Evolutionary conservation across 2,888 invertebrate genomes (phyloP), one percentile per base, ranked within the genome.

Genomic region (Nomada lathburiana): DNA sequence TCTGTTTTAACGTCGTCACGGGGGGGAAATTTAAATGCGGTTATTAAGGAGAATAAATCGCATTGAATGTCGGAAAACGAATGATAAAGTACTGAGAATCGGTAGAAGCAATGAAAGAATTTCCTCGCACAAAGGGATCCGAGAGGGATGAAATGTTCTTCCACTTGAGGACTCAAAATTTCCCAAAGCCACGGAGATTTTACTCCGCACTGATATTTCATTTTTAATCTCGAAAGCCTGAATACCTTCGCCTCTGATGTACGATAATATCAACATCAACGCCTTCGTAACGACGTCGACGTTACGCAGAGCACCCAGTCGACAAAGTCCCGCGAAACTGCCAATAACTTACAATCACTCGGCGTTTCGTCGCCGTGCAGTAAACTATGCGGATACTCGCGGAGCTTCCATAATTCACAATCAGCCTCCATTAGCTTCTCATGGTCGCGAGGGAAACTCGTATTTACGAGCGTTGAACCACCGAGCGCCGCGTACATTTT

Each of bases 311-410:
- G 50, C 4, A 36, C 53, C 53, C 29, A 7, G 11, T 18, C 36
- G 23, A 59, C 74, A 29, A 65, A 42, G 62, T 53, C 50, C 26
- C 47, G 52, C 68, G 73, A 78, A 81, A 81, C 72, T 79, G 72
- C 71, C 82, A 72, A 76, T 82, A 82, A 82, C 74, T 79, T 79
- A 79, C 78, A 79, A 75, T 79, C 78, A 79, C 75, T 75, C 76
- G 68, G 42, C 68, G 78, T 69, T 64, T 57, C 78, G 78, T 78
- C 75, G 68, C 26, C 62, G 20, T 13, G 47, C 62, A 44, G 63
- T 75, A 78, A 78, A 74, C 78, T 78, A 75, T 78, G 78, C 76
- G 76, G 69, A 50, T 64, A 64, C 75, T 57, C 75, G 59, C 36
- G 68, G 50, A 42, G 68, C 78, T 18, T 26, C 69, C 68, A 75